Conservation (phyloP, 2,888 invertebrate species). For the Epinotia demarniana region DNA sequence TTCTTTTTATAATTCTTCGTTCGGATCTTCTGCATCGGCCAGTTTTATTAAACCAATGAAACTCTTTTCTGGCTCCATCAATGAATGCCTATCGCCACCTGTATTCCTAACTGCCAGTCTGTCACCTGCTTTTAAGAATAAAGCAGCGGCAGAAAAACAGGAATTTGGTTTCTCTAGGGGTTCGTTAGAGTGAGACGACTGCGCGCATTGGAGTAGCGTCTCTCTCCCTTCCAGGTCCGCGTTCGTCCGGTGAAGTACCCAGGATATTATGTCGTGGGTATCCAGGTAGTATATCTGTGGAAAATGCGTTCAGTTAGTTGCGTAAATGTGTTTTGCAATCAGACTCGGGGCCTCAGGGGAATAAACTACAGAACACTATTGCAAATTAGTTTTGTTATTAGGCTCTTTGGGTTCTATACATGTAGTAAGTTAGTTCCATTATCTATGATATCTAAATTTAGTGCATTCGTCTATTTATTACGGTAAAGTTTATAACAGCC, state of each 20-base stretch:
- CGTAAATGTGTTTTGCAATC: constrained; percentile 17
- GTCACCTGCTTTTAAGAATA: constrained; percentile 87
- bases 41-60: constrained; percentile 93
- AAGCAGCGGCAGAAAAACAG: constrained; percentile 89
- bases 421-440: constrained; percentile 3
- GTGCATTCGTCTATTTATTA: background rate
- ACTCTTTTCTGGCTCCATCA: constrained; percentile 90
- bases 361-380: constrained; percentile 14
- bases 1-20: constrained; percentile 67
- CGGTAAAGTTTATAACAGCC: too few species aligned
- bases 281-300: constrained; percentile 91
- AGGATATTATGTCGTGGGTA: constrained; percentile 90
- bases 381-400: constrained; percentile 34
- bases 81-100: constrained; percentile 86
- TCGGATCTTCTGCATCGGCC: constrained; percentile 82
- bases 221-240: constrained; percentile 81
- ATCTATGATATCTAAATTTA: background rate
- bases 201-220: constrained; percentile 89
- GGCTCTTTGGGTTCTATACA: constrained; percentile 13
- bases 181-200: constrained; percentile 85
- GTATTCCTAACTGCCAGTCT: constrained; percentile 88
- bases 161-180: constrained; percentile 87
- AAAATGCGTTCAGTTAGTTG: constrained; percentile 32
- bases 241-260: constrained; percentile 87
- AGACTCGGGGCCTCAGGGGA: constrained; percentile 18